Evolutionary conservation across 2,888 invertebrate species (phyloP), one percentile per base, ranked within the genome.

Genomic region (Dinocampus coccinellae): DNA sequence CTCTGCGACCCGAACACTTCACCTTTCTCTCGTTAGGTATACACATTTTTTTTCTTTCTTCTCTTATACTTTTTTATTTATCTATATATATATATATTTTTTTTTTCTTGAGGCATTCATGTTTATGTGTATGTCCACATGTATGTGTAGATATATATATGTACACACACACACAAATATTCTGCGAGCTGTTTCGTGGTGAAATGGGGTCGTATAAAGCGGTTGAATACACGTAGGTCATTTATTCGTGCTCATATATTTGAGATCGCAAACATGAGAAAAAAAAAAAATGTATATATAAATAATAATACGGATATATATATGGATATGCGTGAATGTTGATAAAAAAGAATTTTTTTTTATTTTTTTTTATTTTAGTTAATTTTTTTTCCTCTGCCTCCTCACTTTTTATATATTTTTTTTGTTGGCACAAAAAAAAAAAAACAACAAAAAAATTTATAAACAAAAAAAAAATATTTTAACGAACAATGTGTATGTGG

Each of bases 241-340:
- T 72, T 72, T 72, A 72, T 72, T 63, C 67, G 63, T 67, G 47
- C 63, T 67, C 57, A 67, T 55, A 67, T 47, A 55, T 62, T 57
- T 29, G 34, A 13, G 39, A 60, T 53, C 55, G 52, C 60, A 70
- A 70, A 65, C 70, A 65, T 65, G 60, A 22, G 24, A 9, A 39
- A 20, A 22, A 10, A 3, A 26, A 47, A 16, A n/a, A 16, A 47
- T 16, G 16, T 29, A 29, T 29, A 4, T 7, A 29, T 29, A 7
- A 4, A 29, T 29, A 29, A 4, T 4, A n/a, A n/a, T n/a, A n/a
- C 7, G 16, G 16, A n/a, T 47, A n/a, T 47, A 16, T n/a, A 47
- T 47, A 47, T 47, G 16, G 16, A 16, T 47, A 16, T 47, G 47
- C 9, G 47, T 20, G 47, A n/a, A 47, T 20, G 47, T 47, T 47